Base-by-base conservation (phyloP, 2,797 vertebrate genomes). In the Carapus acus region DNA sequence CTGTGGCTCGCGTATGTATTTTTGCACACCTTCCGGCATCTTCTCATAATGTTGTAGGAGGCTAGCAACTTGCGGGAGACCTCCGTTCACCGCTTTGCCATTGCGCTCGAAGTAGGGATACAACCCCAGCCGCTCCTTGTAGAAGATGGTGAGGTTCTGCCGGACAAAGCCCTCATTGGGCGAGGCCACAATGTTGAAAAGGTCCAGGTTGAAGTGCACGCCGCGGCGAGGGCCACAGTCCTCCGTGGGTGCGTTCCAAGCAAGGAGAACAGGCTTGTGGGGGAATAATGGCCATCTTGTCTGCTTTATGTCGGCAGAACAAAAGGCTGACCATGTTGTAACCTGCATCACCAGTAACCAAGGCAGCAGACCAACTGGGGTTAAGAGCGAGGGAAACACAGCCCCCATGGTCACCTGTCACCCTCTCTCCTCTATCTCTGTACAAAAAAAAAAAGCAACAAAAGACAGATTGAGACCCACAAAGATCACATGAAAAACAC, bases 131-230 rank as follows among this genome's bases (percentile, higher is more conserved):
- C 94, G 92, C 21, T 97, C 88, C 29, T 90, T 92, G 63, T 98
- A 98, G 84, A 97, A 98, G 58, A 97, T 95, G 16, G 94, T 97
- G 65, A 98, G 88, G 62, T 92, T 92, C 83, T 98, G 96, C 22
- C 87, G 85, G 60, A 94, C 92, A 31, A 94, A 96, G 59, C 92
- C 94, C 76, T 97, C 92, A 1, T 93, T 98, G 23, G 96, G 94
- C 0, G 92, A 91, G 0, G 94, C 93, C 0, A 87, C 71, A 27
- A 97, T 87, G 60, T 98, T 88, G 44, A 98, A 97, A 69, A 89
- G 85, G 17, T 85, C 85, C 61, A 92, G 70, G 46, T 91, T 89
- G 18, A 96, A 79, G 1, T 66, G 67, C 31, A 98, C 86, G 5
- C 88, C 53, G 61, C 90, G 90, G 18, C 94, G 89, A 0, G 93